A percentile compares a stretch with the other conserved stretches of the same genome.
phyloP scores from a whole-genome alignment of 37 sponge, comb jelly and placozoan species.

The Eunapius fragilis region DNA sequence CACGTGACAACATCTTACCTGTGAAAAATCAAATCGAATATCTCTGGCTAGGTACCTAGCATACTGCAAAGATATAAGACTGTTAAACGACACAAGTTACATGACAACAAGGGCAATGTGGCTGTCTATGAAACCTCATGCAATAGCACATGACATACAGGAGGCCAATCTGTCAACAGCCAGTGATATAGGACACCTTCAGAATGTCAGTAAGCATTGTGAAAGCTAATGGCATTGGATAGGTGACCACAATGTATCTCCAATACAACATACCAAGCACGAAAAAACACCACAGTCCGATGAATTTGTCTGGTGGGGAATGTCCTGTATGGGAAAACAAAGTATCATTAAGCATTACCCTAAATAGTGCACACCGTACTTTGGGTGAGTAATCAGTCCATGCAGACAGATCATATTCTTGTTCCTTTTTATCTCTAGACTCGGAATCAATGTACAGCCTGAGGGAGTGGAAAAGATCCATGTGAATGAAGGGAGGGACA shows the following conservation, averaged over 20 bases:
- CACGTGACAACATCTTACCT: conserved; percentile 58
- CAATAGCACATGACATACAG: background rate
- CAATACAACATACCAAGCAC: conserved; percentile 72
- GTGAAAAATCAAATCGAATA: conserved; percentile 74
- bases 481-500: too few relatives aligned
- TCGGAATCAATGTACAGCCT: conserved; percentile 77
- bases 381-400: conserved; percentile 62
- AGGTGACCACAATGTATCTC: background rate
- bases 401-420: conserved; percentile 21
- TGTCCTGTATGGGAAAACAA: conserved; percentile 62
- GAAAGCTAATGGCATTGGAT: background rate
- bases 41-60: conserved; percentile 69
- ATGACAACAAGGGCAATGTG: background rate
- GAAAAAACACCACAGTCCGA: conserved; percentile 98
- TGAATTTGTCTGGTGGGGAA: conserved; percentile 90
- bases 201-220: background rate
- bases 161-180: background rate
- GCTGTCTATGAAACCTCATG: background rate
- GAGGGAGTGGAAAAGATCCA: background rate
- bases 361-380: conserved; percentile 18
- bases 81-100: too few relatives aligned
- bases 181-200: background rate
- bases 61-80: conserved; percentile 57
- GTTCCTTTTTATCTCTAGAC: conserved; percentile 71
- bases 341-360: background rate